phyloP scores from a whole-genome alignment of 2,888 invertebrate genomes.

The Harmothoe impar region DNA sequence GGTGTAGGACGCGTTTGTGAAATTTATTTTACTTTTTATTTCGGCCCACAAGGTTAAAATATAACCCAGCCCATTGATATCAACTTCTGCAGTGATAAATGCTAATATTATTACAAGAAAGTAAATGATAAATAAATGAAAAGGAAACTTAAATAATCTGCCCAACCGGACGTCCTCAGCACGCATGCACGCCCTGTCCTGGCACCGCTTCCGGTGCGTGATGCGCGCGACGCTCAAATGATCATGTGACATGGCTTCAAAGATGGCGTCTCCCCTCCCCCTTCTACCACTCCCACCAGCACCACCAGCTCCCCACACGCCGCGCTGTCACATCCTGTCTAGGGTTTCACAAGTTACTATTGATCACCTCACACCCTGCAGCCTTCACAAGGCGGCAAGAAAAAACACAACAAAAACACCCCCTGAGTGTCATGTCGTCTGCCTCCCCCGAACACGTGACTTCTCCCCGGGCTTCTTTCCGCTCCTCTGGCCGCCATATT shows the following conservation, averaged over 20 bases:
- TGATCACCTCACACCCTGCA: background rate
- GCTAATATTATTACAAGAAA: no score
- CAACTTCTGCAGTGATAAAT: no score
- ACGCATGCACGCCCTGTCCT: background rate
- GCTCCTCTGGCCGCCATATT: slow-evolving; percentile 8
- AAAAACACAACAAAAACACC: background rate
- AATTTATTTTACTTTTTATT: no score
- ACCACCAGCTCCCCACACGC: no score
- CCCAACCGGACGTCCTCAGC: background rate
- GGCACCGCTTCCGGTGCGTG: slow-evolving; percentile 4
- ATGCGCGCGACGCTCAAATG: background rate
- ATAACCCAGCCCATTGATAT: no score
- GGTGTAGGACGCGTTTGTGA: no score
- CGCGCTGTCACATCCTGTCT: background rate
- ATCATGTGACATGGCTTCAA: slow-evolving; percentile 1
- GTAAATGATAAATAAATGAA: no score
- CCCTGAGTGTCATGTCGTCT: background rate
- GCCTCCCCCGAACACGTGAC: background rate
- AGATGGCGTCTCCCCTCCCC: background rate
- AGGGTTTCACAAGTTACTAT: slow-evolving; percentile 10
- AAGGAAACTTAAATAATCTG: no score
- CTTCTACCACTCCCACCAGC: no score
- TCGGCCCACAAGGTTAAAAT: no score
- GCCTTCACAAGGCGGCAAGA: background rate
- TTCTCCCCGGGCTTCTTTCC: background rate